Evolutionary conservation across 2,113 vertebrate genomes (phyloP).

Genomic region (Myotis davidii): DNA sequence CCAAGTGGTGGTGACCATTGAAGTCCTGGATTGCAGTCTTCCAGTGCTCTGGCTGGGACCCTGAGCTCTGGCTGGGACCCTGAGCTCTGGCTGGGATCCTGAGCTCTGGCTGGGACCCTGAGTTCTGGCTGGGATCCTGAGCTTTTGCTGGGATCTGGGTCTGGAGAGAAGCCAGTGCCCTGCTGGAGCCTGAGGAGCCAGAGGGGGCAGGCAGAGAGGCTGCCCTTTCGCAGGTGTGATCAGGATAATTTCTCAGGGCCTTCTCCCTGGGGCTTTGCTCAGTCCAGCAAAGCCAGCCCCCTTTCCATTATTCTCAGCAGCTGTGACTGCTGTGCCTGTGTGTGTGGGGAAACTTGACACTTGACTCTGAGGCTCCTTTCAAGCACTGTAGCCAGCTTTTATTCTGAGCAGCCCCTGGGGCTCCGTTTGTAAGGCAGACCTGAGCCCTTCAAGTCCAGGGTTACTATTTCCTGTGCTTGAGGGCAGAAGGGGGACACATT

Average conservation of each 20-base stretch:
- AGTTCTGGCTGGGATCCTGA: background rate
- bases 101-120: too few species aligned
- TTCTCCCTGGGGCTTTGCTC: constrained; percentile 55
- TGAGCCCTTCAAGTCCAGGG: constrained; percentile 54
- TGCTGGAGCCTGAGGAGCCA: background rate
- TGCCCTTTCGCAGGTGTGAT: background rate
- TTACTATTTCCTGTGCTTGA: constrained; percentile 62
- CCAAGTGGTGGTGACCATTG: background rate
- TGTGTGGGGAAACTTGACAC: background rate
- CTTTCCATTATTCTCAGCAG: background rate
- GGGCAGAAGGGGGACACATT: background rate
- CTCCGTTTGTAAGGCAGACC: constrained; percentile 73
- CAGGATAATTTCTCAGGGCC: background rate
- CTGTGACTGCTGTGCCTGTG: background rate
- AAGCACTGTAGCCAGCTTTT: constrained; percentile 57
- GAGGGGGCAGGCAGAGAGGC: accelerated
- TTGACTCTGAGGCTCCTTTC: constrained; percentile 25
- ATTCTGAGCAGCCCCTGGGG: constrained; percentile 69
- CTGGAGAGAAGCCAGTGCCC: background rate
- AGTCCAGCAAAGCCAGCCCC: background rate
- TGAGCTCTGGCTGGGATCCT: background rate
- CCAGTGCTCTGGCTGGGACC: background rate
- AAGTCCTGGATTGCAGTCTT: background rate
- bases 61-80: background rate
- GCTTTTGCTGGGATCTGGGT: background rate